Base-by-base conservation (phyloP, 2,113 vertebrate species). In the Passer montanus region DNA sequence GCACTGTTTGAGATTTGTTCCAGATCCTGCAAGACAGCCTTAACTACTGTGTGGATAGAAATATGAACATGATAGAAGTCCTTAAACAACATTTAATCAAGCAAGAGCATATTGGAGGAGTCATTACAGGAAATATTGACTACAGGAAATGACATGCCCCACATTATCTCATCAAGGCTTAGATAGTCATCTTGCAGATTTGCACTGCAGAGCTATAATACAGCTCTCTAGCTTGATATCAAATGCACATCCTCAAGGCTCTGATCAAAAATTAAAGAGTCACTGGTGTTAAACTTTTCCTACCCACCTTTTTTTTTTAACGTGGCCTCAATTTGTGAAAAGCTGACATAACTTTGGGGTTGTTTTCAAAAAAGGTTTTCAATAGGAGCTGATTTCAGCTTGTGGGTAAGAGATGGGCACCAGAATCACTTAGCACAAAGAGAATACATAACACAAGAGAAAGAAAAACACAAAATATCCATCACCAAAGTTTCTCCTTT, bases 41-140 rank as follows among this genome's bases (percentile, higher is more conserved):
- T 82, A 63, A 76, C 58, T 84, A 60, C 69, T 66, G 58, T 20
- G 74, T 82, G 6, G 79, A 73, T 27, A 94, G 87, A 90, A 74
- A 63, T 41, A 76, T 44, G 74, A 88, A 94, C 77, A 35, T 56
- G 35, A 80, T 23, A 88, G 28, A 92, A 50, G 80, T 35, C 8
- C 18, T 95, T 80, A 94, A 75, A 70, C 35, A 90, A 73, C 76
- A 77, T 24, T 64, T 94, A 79, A 31, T 80, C 70, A 21, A 72
- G 60, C n/a, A 56, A 70, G 69, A 88, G 77, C 41, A 20, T 64
- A 92, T 88, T 90, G 33, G 66, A 50, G 53, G 72, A 91, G 93
- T 87, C 66, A 77, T 93, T 95, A 59, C 72, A 93, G 84, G 87
- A 95, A 93, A 94, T 95, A 96, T 5, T 90, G 90, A 88, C 92